Evolutionary conservation across 2,113 vertebrate species (phyloP).

Genomic region (Tyto alba): DNA sequence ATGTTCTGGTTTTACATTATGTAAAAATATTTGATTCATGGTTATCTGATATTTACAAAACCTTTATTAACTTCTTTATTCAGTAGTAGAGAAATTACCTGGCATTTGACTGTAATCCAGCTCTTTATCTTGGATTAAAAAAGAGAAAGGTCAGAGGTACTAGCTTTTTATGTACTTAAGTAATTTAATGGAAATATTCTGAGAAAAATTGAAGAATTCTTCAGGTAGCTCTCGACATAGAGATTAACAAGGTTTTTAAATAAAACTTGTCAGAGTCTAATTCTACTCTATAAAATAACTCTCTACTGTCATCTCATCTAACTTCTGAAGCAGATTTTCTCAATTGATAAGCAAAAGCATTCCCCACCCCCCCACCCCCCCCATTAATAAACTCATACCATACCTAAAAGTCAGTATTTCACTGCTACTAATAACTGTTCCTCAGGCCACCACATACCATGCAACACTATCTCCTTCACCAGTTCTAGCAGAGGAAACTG

Average conservation of each 20-base stretch:
- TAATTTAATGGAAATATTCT: conserved; percentile 13
- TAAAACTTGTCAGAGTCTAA: neutral
- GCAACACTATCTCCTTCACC: neutral
- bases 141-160: neutral
- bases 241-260: neutral
- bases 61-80: conserved; percentile 9
- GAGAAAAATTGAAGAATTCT: neutral
- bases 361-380: neutral
- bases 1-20: neutral
- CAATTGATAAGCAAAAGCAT: neutral
- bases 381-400: neutral
- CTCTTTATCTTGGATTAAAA: conserved; percentile 18
- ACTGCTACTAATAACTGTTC: neutral
- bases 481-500: neutral
- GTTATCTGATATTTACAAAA: conserved; percentile 28
- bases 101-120: neutral
- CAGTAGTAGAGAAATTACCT: neutral
- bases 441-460: neutral
- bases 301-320: neutral
- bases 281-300: neutral
- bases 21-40: neutral
- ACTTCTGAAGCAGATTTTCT: neutral
- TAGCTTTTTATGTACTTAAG: neutral
- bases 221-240: neutral
- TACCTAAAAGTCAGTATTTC: neutral